A percentile compares a stretch with the other conserved stretches of the same genome.
phyloP scores from a whole-genome alignment of 2,888 invertebrate genomes.

The Drosophila putrida region DNA sequence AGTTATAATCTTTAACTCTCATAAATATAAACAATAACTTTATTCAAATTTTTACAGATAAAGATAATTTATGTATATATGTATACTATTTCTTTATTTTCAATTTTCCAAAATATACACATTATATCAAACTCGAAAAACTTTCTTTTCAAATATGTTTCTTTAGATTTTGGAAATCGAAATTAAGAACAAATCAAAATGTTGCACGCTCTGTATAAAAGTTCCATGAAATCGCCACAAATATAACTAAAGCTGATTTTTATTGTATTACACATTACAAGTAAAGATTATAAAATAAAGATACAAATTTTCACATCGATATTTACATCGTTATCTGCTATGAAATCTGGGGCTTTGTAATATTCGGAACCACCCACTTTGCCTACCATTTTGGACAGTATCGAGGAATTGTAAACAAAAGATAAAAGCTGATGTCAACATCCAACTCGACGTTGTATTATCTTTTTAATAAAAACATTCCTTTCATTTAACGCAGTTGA shows the following conservation, averaged over 20 bases:
- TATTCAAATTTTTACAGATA: too few species aligned
- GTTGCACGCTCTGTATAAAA: too few species aligned
- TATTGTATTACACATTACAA: background rate
- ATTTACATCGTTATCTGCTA: background rate
- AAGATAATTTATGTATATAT: too few species aligned
- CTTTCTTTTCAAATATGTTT: too few species aligned
- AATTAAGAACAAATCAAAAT: background rate
- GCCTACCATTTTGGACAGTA: background rate
- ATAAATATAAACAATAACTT: too few species aligned
- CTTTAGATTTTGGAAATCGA: too few species aligned
- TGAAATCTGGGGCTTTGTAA: background rate
- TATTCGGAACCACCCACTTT: conserved; percentile 3
- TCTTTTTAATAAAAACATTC: conserved; percentile 75
- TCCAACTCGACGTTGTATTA: conserved; percentile 47
- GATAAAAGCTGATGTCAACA: conserved; percentile 58
- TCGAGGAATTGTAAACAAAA: conserved; percentile 38
- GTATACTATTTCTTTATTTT: too few species aligned
- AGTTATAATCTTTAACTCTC: too few species aligned
- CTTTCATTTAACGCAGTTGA: conserved; percentile 52
- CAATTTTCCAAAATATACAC: background rate
- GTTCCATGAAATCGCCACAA: too few species aligned
- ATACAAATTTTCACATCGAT: too few species aligned
- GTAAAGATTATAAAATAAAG: background rate
- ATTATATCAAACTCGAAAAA: background rate
- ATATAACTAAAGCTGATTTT: too few species aligned